Evolutionary conservation across 2,113 vertebrate species (phyloP), one percentile per base, ranked within the genome.

Genomic region (Tachuris rubrigastra): DNA sequence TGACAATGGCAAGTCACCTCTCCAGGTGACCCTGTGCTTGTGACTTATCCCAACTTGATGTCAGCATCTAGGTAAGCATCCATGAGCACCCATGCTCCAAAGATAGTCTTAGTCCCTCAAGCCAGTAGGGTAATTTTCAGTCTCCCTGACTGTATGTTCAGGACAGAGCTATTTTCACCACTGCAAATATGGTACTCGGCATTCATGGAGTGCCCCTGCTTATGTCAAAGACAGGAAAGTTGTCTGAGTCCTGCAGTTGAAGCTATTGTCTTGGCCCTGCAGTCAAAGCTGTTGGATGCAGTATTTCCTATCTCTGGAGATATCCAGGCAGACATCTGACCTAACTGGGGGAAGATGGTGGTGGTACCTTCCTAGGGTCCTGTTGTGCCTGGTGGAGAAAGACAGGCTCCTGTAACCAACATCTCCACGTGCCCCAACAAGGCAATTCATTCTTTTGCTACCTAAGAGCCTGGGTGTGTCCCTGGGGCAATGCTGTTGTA

Each of bases 401-500:
- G 17, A 22, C 10, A 37, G 31, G 16, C 2, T 87, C 3, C 52
- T 71, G 16, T 24, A 78, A 28, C 10, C 28, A 67, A 10, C 5
- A 50, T 18, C 50, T 74, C 9, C 5, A 3, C 5, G 9, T 37
- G 22, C 0, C 6, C 25, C 27, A 49, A 2, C 0, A 7, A 37
- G 31, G 8, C 12, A 75, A 55, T 25, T 72, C 1, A 1, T 16
- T 53, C 5, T 60, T 12, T 42, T 76, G 30, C 10, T 33, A 19
- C 14, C 0, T 1, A n/a, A 39, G 27, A 39, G 14, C 37, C 19
- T 3, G 1, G 17, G 2, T 52, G 4, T 59, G 50, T 37, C 14
- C 10, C 8, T 52, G 37, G 47, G 21, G 33, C 35, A 68, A 87
- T 55, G 30, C 12, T 14, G 46, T 11, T 10, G 49, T 20, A 21